Conservation (phyloP, 2,888 invertebrate species). For the Xiphydria camelus region DNA sequence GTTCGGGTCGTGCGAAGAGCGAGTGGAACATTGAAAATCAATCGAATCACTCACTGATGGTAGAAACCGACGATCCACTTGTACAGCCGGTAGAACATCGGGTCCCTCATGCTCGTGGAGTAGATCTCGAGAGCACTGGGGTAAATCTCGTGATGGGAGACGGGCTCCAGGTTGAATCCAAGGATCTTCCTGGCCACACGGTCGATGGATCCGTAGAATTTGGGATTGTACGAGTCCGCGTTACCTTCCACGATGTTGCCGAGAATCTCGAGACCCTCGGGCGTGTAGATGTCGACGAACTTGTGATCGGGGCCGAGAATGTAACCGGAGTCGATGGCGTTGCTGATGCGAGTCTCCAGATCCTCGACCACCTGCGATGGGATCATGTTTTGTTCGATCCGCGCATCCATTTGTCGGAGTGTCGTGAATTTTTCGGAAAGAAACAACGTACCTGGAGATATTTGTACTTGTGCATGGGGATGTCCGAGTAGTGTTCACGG, state of each 20-base stretch:
- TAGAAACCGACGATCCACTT: slow-evolving; percentile 66
- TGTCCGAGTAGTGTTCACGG: slow-evolving; percentile 59
- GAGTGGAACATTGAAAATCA: slow-evolving; percentile 14
- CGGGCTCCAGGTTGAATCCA: slow-evolving; percentile 53
- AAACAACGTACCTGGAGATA: slow-evolving; percentile 38
- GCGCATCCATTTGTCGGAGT: not conserved
- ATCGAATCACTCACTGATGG: slow-evolving; percentile 43
- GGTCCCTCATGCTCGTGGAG: slow-evolving; percentile 71
- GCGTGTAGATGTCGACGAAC: slow-evolving; percentile 45
- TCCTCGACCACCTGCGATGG: slow-evolving; percentile 36
- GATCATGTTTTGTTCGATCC: not conserved
- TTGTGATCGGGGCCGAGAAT: slow-evolving; percentile 40
- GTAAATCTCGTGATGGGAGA: slow-evolving; percentile 56
- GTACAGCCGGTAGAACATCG: slow-evolving; percentile 71
- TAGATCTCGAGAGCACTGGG: slow-evolving; percentile 70
- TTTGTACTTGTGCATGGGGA: slow-evolving; percentile 47
- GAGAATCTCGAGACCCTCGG: slow-evolving; percentile 62
- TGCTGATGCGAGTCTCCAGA: slow-evolving; percentile 41
- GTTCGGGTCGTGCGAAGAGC: not conserved
- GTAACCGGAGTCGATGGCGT: slow-evolving; percentile 49
- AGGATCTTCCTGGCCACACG: slow-evolving; percentile 62
- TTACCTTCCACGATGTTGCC: slow-evolving; percentile 63
- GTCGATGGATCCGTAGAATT: slow-evolving; percentile 65
- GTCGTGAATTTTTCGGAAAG: not conserved
- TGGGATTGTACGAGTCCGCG: slow-evolving; percentile 57